These are phyloP conservation scores for Eleginops maclovinus DNA, from an alignment of 2,113 vertebrate species.

Conservation along the genomic window DNA sequence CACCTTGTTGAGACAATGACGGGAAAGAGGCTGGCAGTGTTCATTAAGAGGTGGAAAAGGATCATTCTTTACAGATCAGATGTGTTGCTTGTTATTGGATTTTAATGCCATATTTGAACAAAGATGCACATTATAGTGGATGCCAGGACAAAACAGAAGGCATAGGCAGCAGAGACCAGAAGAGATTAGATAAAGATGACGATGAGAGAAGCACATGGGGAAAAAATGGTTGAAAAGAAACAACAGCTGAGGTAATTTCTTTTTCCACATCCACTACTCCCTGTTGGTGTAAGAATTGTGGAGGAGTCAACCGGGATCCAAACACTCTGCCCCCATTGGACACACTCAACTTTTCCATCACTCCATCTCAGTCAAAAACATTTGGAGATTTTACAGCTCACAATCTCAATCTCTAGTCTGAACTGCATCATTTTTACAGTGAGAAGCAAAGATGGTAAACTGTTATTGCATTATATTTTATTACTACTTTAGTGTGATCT, in stretches of 20 bases:
- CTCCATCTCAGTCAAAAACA: constrained; percentile 36
- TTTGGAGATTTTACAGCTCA: constrained; percentile 13
- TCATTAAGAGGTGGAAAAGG: constrained; percentile 5
- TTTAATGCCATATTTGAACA: constrained; percentile 30
- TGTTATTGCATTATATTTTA: constrained; percentile 37
- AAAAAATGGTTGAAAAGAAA: constrained; percentile 23
- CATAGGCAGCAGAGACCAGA: too few species aligned
- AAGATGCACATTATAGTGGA: neutral
- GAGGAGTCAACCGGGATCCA: constrained; percentile 46
- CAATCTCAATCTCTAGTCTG: constrained; percentile 12
- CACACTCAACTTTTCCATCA: constrained; percentile 37
- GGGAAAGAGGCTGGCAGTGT: constrained; percentile 9
- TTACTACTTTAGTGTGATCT: constrained; percentile 52
- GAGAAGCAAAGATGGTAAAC: constrained; percentile 43
- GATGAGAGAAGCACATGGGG: neutral
- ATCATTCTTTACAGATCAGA: constrained; percentile 24
- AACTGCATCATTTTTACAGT: constrained; percentile 3
- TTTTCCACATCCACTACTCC: constrained; percentile 23
- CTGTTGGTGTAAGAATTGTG: constrained; percentile 18
- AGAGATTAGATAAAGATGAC: constrained; percentile 22
- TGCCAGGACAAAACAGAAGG: neutral
- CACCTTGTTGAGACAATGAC: constrained; percentile 14
- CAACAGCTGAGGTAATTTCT: constrained; percentile 23
- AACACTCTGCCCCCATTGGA: constrained; percentile 26
- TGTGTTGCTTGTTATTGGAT: constrained; percentile 42